Evolutionary conservation across 2,797 vertebrate genomes (phyloP).

Genomic region (Lithobates pipiens): DNA sequence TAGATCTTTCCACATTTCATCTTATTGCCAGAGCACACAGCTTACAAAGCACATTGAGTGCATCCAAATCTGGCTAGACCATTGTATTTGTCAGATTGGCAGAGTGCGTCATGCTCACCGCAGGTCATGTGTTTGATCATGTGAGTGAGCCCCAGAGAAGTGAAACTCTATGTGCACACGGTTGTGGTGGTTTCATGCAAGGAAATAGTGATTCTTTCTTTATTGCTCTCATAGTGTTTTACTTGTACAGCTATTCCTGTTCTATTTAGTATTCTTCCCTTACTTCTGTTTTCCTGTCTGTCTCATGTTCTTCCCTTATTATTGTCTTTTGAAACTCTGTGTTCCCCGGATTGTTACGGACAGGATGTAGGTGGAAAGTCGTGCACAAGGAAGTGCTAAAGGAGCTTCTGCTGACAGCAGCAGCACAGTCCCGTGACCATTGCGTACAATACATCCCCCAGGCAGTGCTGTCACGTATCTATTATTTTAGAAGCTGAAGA

Average conservation of each 20-base stretch:
- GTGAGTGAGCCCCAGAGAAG: constrained; percentile 33
- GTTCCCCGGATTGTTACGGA: constrained; percentile 72
- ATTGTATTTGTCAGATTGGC: background rate
- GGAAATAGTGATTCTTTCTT: background rate
- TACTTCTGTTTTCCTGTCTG: background rate
- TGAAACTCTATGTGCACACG: constrained; percentile 28
- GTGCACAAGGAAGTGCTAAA: constrained; percentile 27
- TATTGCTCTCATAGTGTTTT: background rate
- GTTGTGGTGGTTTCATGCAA: background rate
- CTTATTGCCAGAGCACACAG: background rate
- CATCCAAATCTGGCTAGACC: background rate
- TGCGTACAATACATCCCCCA: constrained; percentile 24
- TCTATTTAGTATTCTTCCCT: constrained; percentile 1
- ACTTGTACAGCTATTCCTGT: background rate
- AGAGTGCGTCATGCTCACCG: background rate
- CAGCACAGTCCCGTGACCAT: constrained; percentile 36
- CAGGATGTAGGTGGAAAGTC: constrained; percentile 26
- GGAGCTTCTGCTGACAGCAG: constrained; percentile 48
- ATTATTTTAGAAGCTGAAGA: no score
- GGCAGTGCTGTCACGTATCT: background rate
- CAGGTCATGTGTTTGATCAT: constrained; percentile 17
- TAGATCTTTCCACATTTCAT: no score
- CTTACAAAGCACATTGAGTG: background rate
- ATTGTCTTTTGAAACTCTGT: constrained; percentile 59
- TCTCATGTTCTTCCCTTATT: constrained; percentile 12